Percentiles rank a stretch among this genome's conserved stretches.
Evolutionary conservation across 1,140 invertebrate species (phyloP).

Genomic region (Octopus bimaculoides): DNA sequence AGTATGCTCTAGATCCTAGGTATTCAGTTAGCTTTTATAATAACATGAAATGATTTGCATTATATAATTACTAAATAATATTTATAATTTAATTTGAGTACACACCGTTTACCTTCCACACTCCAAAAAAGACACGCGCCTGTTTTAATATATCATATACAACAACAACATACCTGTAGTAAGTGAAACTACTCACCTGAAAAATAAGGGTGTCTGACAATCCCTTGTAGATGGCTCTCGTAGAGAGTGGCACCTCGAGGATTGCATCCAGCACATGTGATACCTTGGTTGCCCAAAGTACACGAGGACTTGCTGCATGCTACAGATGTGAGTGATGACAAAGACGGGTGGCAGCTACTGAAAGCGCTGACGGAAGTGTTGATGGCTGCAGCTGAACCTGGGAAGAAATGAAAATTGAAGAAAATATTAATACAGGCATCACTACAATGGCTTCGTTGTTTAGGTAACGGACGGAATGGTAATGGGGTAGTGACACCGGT

Average conservation of each 20-base stretch:
- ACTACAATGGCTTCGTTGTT: no score
- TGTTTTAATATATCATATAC: no score
- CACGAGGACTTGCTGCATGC: constrained; percentile 29
- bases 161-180: no score
- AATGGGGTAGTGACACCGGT: neutral
- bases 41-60: no score
- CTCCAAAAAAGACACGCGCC: no score
- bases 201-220: constrained; percentile 35
- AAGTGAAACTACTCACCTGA: constrained; percentile 22
- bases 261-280: constrained; percentile 27
- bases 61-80: no score
- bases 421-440: no score
- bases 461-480: neutral
- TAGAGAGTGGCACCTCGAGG: constrained; percentile 30
- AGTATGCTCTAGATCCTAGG: no score
- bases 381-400: neutral
- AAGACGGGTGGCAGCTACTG: constrained; percentile 19
- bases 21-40: no score
- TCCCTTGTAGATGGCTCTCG: constrained; percentile 29
- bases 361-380: constrained; percentile 14
- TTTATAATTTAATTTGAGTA: no score
- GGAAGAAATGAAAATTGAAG: neutral
- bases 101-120: no score
- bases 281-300: constrained; percentile 22
- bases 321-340: constrained; percentile 19